A percentile compares a stretch with the other conserved stretches of the same genome.
Conservation (phyloP, 2,797 vertebrate genomes). For the Gallinago solitaria region DNA sequence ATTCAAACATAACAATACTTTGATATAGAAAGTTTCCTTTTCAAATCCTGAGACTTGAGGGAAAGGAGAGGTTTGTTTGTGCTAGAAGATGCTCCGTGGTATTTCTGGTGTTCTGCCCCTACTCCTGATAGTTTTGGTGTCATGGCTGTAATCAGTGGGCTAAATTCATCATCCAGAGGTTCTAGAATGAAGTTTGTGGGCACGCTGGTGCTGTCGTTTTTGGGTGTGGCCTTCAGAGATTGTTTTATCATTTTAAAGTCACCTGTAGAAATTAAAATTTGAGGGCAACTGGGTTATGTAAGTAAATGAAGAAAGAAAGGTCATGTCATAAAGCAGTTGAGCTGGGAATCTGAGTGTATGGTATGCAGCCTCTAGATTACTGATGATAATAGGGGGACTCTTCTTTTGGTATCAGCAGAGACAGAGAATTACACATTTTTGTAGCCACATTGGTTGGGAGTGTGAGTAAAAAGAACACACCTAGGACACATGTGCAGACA, state of each 20-base stretch:
- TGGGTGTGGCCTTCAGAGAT: neutral
- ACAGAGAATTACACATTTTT: neutral
- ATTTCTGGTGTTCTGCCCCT: neutral
- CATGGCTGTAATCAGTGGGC: neutral
- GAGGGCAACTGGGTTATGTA: neutral
- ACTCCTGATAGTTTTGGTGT: neutral
- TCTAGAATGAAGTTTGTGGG: neutral
- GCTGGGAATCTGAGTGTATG: neutral
- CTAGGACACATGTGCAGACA: neutral
- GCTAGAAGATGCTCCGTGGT: neutral
- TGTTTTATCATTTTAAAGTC: neutral
- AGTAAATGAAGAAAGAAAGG: neutral
- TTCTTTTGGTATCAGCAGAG: neutral
- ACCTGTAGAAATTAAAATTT: neutral
- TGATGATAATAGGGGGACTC: neutral
- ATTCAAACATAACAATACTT: neutral
- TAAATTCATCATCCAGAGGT: neutral
- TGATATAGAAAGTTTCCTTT: neutral
- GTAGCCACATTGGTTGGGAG: accelerated
- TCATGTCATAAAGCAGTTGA: neutral
- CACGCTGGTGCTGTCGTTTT: neutral
- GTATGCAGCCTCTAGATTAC: neutral
- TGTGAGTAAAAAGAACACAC: neutral
- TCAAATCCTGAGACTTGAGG: neutral
- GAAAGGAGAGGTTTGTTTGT: neutral